Evolutionary conservation across 2,113 vertebrate genomes (phyloP).

Genomic region (Corydoras sp.): DNA sequence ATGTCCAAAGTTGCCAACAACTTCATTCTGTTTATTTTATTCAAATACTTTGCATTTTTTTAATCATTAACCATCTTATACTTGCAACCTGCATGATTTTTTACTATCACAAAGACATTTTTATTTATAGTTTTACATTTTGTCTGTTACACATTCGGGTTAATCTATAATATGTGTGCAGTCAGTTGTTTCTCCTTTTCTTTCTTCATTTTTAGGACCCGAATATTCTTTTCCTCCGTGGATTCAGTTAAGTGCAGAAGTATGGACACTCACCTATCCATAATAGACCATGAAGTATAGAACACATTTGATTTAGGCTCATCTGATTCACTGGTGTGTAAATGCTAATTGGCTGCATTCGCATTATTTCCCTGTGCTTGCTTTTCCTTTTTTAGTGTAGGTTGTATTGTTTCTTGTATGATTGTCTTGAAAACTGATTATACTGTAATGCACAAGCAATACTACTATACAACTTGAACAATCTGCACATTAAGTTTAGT

Average conservation of each 20-base stretch:
- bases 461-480: neutral
- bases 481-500: neutral
- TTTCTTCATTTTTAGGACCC: constrained; percentile 58
- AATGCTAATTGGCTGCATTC: neutral
- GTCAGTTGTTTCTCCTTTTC: constrained; percentile 6
- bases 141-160: neutral
- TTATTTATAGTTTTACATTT: constrained; percentile 5
- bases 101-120: too few species aligned
- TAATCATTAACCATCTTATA: too few species aligned
- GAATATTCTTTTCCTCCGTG: constrained; percentile 68
- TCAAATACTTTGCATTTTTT: too few species aligned
- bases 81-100: too few species aligned
- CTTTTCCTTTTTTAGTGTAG: neutral
- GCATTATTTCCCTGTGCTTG: neutral
- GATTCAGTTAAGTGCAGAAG: constrained; percentile 62
- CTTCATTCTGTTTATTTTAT: too few species aligned
- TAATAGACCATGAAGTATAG: neutral
- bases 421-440: neutral
- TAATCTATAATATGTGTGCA: constrained; percentile 17
- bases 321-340: constrained; percentile 13
- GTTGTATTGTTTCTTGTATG: neutral
- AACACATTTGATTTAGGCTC: constrained; percentile 77
- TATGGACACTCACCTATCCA: neutral
- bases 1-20: too few species aligned
- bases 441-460: neutral